Base-by-base conservation (phyloP, 1,140 invertebrate genomes). In the Aphidius gifuensis region DNA sequence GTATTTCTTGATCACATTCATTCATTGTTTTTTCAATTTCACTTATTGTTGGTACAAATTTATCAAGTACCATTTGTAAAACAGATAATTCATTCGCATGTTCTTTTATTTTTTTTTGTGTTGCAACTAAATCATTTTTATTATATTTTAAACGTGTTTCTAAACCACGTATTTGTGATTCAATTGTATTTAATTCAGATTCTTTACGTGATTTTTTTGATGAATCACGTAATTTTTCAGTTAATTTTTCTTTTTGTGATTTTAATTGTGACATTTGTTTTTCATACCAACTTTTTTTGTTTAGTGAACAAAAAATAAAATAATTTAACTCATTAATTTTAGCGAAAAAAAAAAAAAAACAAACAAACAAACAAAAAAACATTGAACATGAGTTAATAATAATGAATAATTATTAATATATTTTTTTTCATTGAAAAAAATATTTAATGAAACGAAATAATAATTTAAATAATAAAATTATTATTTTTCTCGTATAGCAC, bases 191-290 rank as follows among this genome's bases (percentile, higher is more conserved):
- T 40, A 99, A 83, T 82, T 99, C 97, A 11, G 96, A 97, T 83
- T 99, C 97, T 74, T 98, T 98, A 32, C 96, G 86, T 1, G 94
- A 96, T 78, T 94, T 97, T 75, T 98, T 98, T 82, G 98, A 91
- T 11, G 95, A 88, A 75, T 98, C 95, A 49, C 96, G 88, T 5
- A 92, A 78, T 74, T 92, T 90, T 76, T 93, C 91, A 1, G 89
- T 90, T 16, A 93, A 80, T 80, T 92, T 91, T 78, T 93, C 91
- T 78, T 95, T 94, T 68, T 91, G 88, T 42, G 91, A 86, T 77
- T 97, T 97, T 1, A 98, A 81, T 69, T 92, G 90, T 5, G 94
- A 92, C 80, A 98, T 89, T 73, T 97, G 94, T 77, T 99, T 99
- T 77, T 99, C 98, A 76, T 99, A 97, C 98, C 98, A 99, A 49